Evolutionary conservation across 1,140 invertebrate genomes (phyloP).

Genomic region (Drosophila aff.): DNA sequence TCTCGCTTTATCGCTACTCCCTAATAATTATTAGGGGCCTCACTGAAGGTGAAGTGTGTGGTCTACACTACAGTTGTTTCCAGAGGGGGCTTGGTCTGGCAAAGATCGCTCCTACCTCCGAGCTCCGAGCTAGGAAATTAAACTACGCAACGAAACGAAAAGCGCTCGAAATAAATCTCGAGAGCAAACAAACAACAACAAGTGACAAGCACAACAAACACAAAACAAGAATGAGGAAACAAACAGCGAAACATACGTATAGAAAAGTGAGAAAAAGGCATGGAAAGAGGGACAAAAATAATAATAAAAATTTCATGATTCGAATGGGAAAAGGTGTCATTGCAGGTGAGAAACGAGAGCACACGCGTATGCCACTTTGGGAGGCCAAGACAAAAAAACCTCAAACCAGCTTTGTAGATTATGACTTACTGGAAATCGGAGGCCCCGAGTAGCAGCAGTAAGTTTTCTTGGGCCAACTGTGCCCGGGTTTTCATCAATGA

Average conservation of each 20-base stretch:
- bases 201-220: conserved; percentile 36
- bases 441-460: conserved; percentile 3
- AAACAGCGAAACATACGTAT: conserved; percentile 28
- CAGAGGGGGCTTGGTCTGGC: neutral
- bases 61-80: neutral
- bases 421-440: conserved; percentile 21
- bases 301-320: conserved; percentile 63
- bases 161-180: conserved; percentile 63
- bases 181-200: conserved; percentile 49
- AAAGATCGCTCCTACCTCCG: conserved; percentile 5
- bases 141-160: conserved; percentile 53
- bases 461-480: conserved; percentile 21
- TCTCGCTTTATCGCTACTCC: neutral
- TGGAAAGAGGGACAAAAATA: conserved; percentile 24
- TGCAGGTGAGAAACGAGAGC: conserved; percentile 81
- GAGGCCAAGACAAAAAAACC: conserved; percentile 2
- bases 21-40: conserved; percentile 1
- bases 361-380: conserved; percentile 59
- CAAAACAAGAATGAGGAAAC: conserved; percentile 36
- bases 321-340: conserved; percentile 68
- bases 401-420: conserved; percentile 11
- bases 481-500: conserved; percentile 72
- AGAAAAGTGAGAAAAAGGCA: conserved; percentile 5
- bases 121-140: conserved; percentile 35
- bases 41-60: neutral